These are phyloP conservation scores for Heliopora coerulea DNA, from an alignment of 92 coral and sea anemone genomes.

Conservation along the genomic window DNA sequence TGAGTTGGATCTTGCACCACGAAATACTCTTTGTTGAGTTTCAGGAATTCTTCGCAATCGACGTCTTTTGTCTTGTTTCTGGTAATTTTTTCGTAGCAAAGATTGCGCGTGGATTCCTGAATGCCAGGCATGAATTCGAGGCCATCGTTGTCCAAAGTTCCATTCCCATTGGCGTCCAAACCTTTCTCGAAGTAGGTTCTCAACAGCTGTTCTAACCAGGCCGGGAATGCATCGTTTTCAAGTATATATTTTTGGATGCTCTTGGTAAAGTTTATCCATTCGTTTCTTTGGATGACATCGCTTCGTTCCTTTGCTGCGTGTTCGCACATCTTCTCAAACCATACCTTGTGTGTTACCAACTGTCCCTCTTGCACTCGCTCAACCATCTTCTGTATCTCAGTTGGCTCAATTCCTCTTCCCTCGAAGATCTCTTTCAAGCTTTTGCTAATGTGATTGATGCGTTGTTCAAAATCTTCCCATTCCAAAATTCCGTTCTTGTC, in stretches of 20 bases:
- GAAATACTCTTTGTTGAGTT: conserved; percentile 7
- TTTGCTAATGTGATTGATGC: neutral
- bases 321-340: neutral
- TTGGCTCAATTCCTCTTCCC: no score
- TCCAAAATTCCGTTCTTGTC: conserved; percentile 17
- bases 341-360: neutral
- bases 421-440: neutral
- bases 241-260: neutral
- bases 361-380: neutral
- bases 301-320: conserved; percentile 12
- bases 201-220: conserved; percentile 3
- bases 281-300: neutral
- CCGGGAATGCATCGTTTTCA: conserved; percentile 4
- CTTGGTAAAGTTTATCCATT: conserved; percentile 10
- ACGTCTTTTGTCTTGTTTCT: neutral
- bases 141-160: conserved; percentile 19
- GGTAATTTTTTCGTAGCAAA: neutral
- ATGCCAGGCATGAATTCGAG: conserved; percentile 15
- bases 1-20: neutral
- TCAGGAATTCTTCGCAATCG: neutral
- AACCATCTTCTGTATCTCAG: neutral
- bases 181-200: neutral
- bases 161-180: conserved; percentile 9
- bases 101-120: neutral
- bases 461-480: conserved; percentile 12